Evolutionary conservation across 2,797 vertebrate genomes (phyloP).

Genomic region (Melanogrammus aeglefinus): DNA sequence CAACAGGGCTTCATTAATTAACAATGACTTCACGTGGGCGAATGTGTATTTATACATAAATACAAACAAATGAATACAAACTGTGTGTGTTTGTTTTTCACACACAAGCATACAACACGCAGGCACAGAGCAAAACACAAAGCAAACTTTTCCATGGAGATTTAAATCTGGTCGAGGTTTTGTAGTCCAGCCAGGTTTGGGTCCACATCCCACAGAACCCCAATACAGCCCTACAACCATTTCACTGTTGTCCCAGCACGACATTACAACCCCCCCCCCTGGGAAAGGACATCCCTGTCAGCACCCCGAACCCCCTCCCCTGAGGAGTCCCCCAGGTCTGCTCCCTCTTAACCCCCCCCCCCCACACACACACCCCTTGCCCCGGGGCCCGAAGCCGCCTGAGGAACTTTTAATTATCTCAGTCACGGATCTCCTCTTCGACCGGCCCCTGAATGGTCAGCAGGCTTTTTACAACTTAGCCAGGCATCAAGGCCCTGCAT

Average conservation of each 20-base stretch:
- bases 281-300: constrained; percentile 38
- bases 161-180: background rate
- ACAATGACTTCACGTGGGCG: too few relatives aligned
- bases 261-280: background rate
- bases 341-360: constrained; percentile 54
- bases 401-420: constrained; percentile 94
- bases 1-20: too few relatives aligned
- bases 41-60: too few relatives aligned
- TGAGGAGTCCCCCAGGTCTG: constrained; percentile 26
- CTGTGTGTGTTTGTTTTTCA: too few relatives aligned
- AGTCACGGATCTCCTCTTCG: constrained; percentile 67
- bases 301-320: background rate
- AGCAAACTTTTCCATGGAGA: too few relatives aligned
- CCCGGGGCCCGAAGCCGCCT: constrained; percentile 77
- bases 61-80: too few relatives aligned
- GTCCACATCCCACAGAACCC: too few relatives aligned
- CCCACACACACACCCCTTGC: too few relatives aligned
- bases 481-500: constrained; percentile 79
- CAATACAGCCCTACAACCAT: too few relatives aligned
- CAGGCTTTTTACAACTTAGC: constrained; percentile 82
- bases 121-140: background rate
- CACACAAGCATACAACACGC: too few relatives aligned
- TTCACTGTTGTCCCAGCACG: background rate
- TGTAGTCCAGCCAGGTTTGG: background rate
- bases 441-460: constrained; percentile 83